Evolutionary conservation across 2,888 invertebrate genomes (phyloP).

Genomic region (Drosophila macrospina): DNA sequence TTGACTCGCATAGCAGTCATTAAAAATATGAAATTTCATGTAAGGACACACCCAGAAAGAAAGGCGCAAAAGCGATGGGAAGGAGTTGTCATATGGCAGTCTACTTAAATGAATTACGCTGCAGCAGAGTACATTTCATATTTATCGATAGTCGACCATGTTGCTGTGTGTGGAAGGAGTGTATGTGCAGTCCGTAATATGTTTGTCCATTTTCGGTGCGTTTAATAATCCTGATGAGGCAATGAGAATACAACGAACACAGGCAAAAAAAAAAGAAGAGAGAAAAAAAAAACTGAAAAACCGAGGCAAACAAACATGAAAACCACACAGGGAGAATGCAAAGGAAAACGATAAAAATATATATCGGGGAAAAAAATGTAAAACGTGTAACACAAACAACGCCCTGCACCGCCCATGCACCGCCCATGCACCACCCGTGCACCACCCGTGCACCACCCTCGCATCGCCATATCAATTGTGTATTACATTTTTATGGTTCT

Average conservation of each 20-base stretch:
- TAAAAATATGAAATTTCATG: slow-evolving; percentile 78
- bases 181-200: slow-evolving; percentile 38
- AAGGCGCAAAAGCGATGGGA: background rate
- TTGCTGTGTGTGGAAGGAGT: no score
- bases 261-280: background rate
- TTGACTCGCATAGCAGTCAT: slow-evolving; percentile 65
- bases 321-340: background rate
- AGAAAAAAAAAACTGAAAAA: no score
- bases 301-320: background rate
- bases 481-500: background rate
- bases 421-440: background rate
- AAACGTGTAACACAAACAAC: slow-evolving; percentile 23
- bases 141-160: slow-evolving; percentile 28
- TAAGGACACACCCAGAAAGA: slow-evolving; percentile 36
- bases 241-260: slow-evolving; percentile 13
- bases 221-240: slow-evolving; percentile 56
- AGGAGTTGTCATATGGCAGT: slow-evolving; percentile 23
- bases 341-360: background rate
- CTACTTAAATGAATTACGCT: slow-evolving; percentile 71
- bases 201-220: slow-evolving; percentile 44
- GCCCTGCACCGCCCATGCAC: background rate
- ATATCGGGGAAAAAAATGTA: background rate
- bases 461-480: slow-evolving; percentile 5
- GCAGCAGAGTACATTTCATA: slow-evolving; percentile 26
- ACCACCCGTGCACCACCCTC: background rate